These are phyloP conservation scores for Lepidotrigona ventralis DNA, from an alignment of 1,140 invertebrate species.

Conservation along the genomic window DNA sequence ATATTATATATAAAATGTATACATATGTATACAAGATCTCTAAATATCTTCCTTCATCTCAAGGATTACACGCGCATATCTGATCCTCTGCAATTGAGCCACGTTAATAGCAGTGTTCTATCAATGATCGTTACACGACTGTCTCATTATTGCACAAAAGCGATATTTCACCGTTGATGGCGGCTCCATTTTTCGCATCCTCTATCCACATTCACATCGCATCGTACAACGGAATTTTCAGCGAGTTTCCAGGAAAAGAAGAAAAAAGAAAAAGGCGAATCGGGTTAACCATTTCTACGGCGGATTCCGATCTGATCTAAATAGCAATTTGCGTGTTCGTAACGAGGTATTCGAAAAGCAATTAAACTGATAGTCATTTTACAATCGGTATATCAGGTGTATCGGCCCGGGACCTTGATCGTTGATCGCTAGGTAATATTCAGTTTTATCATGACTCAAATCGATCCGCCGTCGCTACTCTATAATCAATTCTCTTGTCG, in stretches of 20 bases:
- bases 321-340: slow-evolving; percentile 13
- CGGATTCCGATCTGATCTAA: background rate
- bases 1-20: background rate
- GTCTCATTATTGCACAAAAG: background rate
- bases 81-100: background rate
- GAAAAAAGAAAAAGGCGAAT: background rate
- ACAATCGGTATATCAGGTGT: background rate
- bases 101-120: background rate
- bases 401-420: slow-evolving; percentile 22
- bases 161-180: slow-evolving; percentile 16
- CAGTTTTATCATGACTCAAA: slow-evolving; percentile 31
- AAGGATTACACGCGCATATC: background rate
- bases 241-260: background rate
- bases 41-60: background rate
- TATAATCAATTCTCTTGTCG: slow-evolving; percentile 38
- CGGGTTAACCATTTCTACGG: background rate
- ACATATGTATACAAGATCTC: background rate
- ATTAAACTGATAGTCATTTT: slow-evolving; percentile 27
- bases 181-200: background rate
- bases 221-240: background rate
- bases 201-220: background rate
- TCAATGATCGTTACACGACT: background rate
- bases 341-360: slow-evolving; percentile 12
- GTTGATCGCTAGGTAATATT: slow-evolving; percentile 30
- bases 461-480: slow-evolving; percentile 29